Base-by-base conservation (phyloP, 2,888 invertebrate species). In the Agrotis puta region DNA sequence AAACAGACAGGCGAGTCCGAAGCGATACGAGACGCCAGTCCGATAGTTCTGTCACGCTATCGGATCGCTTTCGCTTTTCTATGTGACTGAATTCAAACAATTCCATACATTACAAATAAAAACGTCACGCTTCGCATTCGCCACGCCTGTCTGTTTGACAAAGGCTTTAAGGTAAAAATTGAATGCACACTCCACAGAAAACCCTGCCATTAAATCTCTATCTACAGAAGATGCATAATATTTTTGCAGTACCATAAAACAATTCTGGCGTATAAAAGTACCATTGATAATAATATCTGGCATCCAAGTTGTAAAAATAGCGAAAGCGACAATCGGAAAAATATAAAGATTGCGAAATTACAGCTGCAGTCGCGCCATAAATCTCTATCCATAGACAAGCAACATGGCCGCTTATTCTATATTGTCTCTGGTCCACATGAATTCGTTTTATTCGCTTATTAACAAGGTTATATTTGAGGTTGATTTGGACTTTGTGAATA, bases 321-420 rank as follows among this genome's bases (percentile, higher is more conserved):
- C 74, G 76, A 66, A 69, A 73, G 69, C 53, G 80, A 77, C 82
- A 84, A 75, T 80, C 78, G 74, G 83, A 88, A 88, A 89, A 88
- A 88, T 85, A 88, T 87, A 90, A 90, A 90, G 88, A 88, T 89
- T 83, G 88, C 88, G 86, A 93, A 93, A 92, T 93, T 91, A 92
- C 90, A 89, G 90, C 87, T 87, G 87, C 85, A 83, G 86, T 85
- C 81, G 81, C 87, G 87, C 93, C 86, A 92, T 95, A 94, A 94
- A 94, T 94, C 92, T 90, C 88, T 87, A 82, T 80, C 84, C 92
- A 93, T 92, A 94, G 94, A 94, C 94, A 94, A 92, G 90, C 87
- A 90, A 94, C 94, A 94, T 91, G 92, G 92, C 91, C 92, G 92
- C 88, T 87, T 88, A 90, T 90, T 93, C 90, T 94, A 92, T 92